Evolutionary conservation across 2,113 vertebrate species (phyloP), one percentile per base, ranked within the genome.

Genomic region (Smithornis capensis): DNA sequence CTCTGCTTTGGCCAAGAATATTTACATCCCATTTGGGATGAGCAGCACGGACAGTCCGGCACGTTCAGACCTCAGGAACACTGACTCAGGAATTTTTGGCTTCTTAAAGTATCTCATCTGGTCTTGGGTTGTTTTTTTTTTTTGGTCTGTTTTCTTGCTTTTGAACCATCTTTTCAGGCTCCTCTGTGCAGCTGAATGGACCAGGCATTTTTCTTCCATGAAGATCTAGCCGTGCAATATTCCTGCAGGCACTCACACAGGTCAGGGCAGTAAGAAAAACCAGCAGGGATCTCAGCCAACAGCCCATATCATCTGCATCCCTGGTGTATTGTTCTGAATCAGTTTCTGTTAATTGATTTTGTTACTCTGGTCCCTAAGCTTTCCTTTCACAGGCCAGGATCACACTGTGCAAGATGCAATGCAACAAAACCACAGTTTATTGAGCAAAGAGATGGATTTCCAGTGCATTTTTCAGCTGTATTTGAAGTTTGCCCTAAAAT

Each of bases 331-430:
- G 1, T 28, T 83, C 76, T 67, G 40, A 69, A 70, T 71, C 33
- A 24, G 17, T 14, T 40, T 75, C 44, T 63, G n/a, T 40, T 64
- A 16, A 35, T 50, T 73, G 1, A 13, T 64, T 29, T 70, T 44
- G 38, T 68, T 56, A 19, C 17, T 81, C 55, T 37, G 9, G 17
- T 45, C 38, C 38, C 64, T 74, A 27, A 74, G n/a, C 12, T 37
- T 17, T 38, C 45, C 16, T 81, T 69, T 62, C 31, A 35, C 0
- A 0, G 12, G 53, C 8, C n/a, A 37, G 11, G 28, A 60, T 27
- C 19, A 23, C 4, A 0, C 9, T 38, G 13, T 70, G 47, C 16
- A 33, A 77, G 55, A 45, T 14, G 10, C 42, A 80, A 4, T 22
- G n/a, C 23, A 70, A n/a, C 8, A 80, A 80, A 60, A 76, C 73